Conservation (phyloP, 1,140 invertebrate genomes). For the Caenorhabditis remanei region DNA sequence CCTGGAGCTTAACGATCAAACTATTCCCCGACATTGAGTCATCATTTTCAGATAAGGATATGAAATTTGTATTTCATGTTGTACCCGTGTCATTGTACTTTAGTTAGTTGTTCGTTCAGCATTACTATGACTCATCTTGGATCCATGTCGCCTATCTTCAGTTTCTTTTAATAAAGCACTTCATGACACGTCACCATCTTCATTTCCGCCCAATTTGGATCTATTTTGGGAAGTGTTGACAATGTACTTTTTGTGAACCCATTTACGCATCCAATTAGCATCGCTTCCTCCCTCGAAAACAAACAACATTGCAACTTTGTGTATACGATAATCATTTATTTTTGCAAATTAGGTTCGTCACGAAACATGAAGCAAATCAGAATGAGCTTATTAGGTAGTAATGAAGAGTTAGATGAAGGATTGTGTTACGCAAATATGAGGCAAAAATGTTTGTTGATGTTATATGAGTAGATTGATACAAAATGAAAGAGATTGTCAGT, state of each 20-base stretch:
- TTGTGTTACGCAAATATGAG: conserved; percentile 19
- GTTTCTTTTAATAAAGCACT: too few relatives aligned
- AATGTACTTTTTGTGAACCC: not conserved
- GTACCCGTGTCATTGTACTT: too few relatives aligned
- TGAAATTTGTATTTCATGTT: too few relatives aligned
- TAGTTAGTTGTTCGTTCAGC: too few relatives aligned
- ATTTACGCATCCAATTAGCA: not conserved
- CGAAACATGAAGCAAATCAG: conserved; percentile 28
- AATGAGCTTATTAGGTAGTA: conserved; percentile 37
- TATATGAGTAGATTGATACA: not conserved
- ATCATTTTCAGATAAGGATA: too few relatives aligned
- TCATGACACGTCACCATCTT: not conserved
- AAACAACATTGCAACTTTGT: not conserved
- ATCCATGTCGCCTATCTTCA: too few relatives aligned
- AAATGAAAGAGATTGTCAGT: not conserved
- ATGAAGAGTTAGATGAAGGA: not conserved
- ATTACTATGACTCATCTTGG: too few relatives aligned
- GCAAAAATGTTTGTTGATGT: conserved; percentile 36
- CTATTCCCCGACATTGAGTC: too few relatives aligned
- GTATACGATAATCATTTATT: conserved; percentile 34
- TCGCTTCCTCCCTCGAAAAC: not conserved
- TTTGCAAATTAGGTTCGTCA: conserved; percentile 44
- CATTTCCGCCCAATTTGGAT: not conserved
- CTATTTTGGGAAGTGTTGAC: conserved; percentile 12
- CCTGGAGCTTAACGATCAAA: too few relatives aligned